These are phyloP conservation scores for Dendrolimus kikuchii DNA, from an alignment of 1,140 invertebrate genomes.

Conservation along the genomic window DNA sequence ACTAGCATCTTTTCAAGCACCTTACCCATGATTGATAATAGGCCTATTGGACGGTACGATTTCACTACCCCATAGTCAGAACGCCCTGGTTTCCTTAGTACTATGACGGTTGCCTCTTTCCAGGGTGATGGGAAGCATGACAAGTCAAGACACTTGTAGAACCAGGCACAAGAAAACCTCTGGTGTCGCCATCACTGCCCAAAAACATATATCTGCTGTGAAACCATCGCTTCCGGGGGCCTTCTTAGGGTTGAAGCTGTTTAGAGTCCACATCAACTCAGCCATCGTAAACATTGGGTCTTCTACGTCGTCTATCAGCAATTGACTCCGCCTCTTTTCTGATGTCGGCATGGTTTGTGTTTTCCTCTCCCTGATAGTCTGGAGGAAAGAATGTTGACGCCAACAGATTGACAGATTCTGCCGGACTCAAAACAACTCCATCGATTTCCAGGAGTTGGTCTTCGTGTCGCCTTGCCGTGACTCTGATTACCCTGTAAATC, in stretches of 20 bases:
- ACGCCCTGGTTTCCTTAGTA: background rate
- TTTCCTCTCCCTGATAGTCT: background rate
- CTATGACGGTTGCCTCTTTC: background rate
- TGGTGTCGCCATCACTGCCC: background rate
- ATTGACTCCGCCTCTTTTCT: background rate
- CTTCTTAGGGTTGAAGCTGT: background rate
- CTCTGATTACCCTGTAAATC: background rate
- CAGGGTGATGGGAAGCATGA: background rate
- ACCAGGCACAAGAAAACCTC: background rate
- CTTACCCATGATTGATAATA: too few relatives aligned
- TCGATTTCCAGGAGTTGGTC: background rate
- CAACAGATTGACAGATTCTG: background rate
- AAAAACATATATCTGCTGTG: background rate
- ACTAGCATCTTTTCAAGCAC: too few relatives aligned
- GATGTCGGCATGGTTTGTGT: background rate
- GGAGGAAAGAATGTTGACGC: background rate
- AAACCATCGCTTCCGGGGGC: background rate
- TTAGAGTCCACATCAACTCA: background rate
- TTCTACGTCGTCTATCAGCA: background rate
- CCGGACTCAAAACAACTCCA: background rate
- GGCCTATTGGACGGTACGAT: background rate
- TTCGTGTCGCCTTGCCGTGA: background rate
- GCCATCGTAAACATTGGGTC: background rate
- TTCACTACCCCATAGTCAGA: background rate
- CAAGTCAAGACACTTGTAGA: background rate